These are phyloP conservation scores for Leptinotarsa peninsularis DNA, from an alignment of 2,888 invertebrate species.

Conservation along the genomic window DNA sequence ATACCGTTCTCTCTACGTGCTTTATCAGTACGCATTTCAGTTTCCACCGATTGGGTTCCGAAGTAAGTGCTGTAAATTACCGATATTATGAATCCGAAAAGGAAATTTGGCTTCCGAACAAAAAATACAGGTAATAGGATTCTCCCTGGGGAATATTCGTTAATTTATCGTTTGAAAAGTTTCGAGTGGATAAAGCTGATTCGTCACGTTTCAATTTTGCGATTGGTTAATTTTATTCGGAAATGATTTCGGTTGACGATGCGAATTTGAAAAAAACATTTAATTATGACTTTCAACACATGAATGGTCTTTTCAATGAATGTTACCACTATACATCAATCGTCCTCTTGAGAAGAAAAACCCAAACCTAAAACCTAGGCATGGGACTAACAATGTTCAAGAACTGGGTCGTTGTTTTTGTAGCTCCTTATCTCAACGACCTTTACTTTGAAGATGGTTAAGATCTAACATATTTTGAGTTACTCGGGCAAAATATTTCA, in stretches of 20 bases:
- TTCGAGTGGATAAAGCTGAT: conserved; percentile 22
- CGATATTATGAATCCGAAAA: conserved; percentile 23
- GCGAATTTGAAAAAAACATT: neutral
- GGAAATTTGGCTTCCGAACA: conserved; percentile 20
- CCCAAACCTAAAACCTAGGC: too few relatives aligned
- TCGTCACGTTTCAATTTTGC: conserved; percentile 19
- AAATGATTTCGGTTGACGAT: neutral
- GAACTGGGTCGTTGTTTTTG: too few relatives aligned
- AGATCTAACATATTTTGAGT: too few relatives aligned
- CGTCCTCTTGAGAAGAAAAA: too few relatives aligned
- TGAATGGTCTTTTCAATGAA: too few relatives aligned
- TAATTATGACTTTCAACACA: too few relatives aligned
- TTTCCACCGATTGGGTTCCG: conserved; percentile 18
- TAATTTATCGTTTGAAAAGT: conserved; percentile 21
- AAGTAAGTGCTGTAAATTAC: conserved; percentile 24
- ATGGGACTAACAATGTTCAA: too few relatives aligned
- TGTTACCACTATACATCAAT: too few relatives aligned
- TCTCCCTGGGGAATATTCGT: conserved; percentile 6
- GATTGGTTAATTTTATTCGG: conserved; percentile 2
- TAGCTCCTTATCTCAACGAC: too few relatives aligned
- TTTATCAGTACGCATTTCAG: conserved; percentile 24
- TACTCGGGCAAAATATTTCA: too few relatives aligned
- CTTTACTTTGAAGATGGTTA: too few relatives aligned
- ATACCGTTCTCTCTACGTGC: conserved; percentile 17
- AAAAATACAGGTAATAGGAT: conserved; percentile 21